Conservation (phyloP, 2,113 vertebrate genomes). For the Panthera tigris region DNA sequence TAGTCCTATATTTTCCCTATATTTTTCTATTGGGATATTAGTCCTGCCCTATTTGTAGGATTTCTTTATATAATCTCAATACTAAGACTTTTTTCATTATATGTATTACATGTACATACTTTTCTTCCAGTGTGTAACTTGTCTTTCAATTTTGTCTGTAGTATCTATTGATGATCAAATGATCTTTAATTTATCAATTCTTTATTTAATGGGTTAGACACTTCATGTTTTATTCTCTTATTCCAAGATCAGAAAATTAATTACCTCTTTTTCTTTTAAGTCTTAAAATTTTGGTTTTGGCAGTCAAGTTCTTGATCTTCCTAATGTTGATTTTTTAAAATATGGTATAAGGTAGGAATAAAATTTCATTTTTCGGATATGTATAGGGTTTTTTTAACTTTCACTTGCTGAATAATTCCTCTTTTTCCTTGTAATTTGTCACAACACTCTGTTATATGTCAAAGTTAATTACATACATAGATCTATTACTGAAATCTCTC, state of each 20-base stretch:
- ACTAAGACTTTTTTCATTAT: not conserved
- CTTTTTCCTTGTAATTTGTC: not conserved
- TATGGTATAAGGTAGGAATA: not conserved
- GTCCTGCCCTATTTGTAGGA: not conserved
- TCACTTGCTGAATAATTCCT: not conserved
- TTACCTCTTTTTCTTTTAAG: not conserved
- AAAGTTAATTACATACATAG: not conserved
- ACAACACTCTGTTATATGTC: not conserved
- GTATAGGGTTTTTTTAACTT: not conserved
- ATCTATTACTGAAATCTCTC: not conserved
- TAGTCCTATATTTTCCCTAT: not conserved
- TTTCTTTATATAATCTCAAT: not conserved
- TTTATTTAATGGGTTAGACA: not conserved
- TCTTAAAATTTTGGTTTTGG: not conserved
- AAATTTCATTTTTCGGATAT: not conserved
- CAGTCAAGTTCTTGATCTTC: not conserved
- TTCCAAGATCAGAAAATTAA: not conserved
- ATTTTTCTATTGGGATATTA: not conserved
- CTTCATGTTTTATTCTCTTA: not conserved
- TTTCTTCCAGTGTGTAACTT: not conserved
- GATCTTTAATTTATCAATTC: not conserved
- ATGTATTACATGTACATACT: not conserved
- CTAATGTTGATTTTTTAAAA: not conserved
- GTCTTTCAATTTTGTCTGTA: not conserved
- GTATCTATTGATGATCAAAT: not conserved